Evolutionary conservation across 2,888 invertebrate species (phyloP).

Genomic region (Arctia plantaginis): DNA sequence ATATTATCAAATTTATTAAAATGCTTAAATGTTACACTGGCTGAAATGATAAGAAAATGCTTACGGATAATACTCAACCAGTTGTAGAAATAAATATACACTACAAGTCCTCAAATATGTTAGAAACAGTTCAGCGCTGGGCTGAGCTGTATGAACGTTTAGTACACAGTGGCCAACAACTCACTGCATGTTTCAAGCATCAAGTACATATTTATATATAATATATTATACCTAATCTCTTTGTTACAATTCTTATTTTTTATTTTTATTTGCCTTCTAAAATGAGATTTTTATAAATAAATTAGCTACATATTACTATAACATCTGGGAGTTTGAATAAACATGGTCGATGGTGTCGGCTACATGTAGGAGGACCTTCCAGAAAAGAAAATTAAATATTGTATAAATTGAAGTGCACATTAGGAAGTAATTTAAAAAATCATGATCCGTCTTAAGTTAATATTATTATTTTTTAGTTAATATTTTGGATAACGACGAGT

Average conservation of each 20-base stretch:
- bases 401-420: no score
- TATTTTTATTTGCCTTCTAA: no score
- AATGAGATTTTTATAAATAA: no score
- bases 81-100: not conserved
- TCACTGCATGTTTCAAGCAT: conserved; percentile 10
- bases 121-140: not conserved
- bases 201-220: conserved; percentile 7
- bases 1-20: not conserved
- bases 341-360: no score
- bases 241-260: no score
- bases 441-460: not conserved
- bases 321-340: no score
- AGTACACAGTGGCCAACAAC: conserved; percentile 14
- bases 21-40: not conserved
- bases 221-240: no score
- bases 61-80: not conserved
- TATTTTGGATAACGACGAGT: not conserved
- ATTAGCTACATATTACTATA: no score
- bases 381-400: no score
- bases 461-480: not conserved
- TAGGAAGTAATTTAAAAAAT: not conserved
- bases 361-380: no score
- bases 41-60: not conserved
- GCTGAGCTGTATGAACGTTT: conserved; percentile 17
- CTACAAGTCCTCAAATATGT: not conserved